phyloP scores from a whole-genome alignment of 2,113 vertebrate species.

The Brachyhypopomus gauderio region DNA sequence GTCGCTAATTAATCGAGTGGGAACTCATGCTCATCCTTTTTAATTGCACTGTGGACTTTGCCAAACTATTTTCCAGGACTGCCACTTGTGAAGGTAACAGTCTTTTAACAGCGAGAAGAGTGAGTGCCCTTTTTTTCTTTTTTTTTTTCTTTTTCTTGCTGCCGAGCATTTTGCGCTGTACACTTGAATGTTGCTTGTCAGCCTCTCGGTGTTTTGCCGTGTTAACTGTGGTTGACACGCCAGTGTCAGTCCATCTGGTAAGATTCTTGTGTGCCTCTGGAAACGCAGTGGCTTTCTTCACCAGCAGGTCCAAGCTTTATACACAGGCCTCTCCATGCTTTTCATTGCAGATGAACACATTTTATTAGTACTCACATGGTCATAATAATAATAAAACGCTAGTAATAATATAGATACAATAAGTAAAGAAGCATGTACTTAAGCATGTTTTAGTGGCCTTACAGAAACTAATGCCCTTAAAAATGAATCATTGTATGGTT shows the following conservation, averaged over 20 bases:
- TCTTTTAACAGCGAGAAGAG: slow-evolving; percentile 79
- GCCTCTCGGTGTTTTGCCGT: slow-evolving; percentile 63
- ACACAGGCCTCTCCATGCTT: not conserved
- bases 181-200: slow-evolving; percentile 66
- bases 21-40: slow-evolving; percentile 63
- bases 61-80: slow-evolving; percentile 68
- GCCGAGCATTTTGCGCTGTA: slow-evolving; percentile 63
- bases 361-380: not conserved
- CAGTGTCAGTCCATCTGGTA: slow-evolving; percentile 59
- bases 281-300: slow-evolving; percentile 24
- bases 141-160: slow-evolving; percentile 36
- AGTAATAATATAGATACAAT: not conserved
- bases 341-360: not conserved
- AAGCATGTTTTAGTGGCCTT: not conserved
- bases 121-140: slow-evolving; percentile 61
- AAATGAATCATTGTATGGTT: not conserved
- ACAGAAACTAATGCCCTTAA: not conserved
- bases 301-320: not conserved
- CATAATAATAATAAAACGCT: not conserved
- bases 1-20: slow-evolving; percentile 75
- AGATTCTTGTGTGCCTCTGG: slow-evolving; percentile 35
- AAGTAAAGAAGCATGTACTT: not conserved
- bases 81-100: slow-evolving; percentile 79
- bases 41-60: slow-evolving; percentile 72
- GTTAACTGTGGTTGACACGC: slow-evolving; percentile 62